Evolutionary conservation across 2,888 invertebrate species (phyloP).

Genomic region (Schrankia costaestrigalis): DNA sequence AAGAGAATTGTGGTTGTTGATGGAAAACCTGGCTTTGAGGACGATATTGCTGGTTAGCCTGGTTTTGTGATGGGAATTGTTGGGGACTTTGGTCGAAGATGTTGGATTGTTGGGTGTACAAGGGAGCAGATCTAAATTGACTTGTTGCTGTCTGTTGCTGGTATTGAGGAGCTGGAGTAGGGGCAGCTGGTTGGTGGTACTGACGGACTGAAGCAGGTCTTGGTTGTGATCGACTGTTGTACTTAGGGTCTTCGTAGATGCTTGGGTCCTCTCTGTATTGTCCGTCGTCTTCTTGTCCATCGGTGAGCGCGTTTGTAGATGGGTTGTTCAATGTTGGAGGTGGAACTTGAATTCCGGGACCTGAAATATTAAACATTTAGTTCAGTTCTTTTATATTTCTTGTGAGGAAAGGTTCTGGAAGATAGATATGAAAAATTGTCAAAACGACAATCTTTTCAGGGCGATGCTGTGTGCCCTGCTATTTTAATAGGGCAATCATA

Average conservation of each 20-base stretch:
- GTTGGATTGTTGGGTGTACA: slow-evolving; percentile 19
- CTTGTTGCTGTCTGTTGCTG: slow-evolving; percentile 20
- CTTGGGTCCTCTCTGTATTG: slow-evolving; percentile 92
- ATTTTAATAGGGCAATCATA: too few relatives aligned
- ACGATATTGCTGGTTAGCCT: slow-evolving; percentile 41
- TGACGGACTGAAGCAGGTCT: slow-evolving; percentile 47
- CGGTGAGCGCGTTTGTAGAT: slow-evolving; percentile 73
- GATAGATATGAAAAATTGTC: too few relatives aligned
- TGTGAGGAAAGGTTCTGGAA: too few relatives aligned
- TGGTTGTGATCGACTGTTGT: slow-evolving; percentile 59
- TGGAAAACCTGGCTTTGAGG: slow-evolving; percentile 68
- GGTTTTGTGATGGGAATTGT: slow-evolving; percentile 52
- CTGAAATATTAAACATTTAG: slow-evolving; percentile 48
- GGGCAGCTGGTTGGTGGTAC: slow-evolving; percentile 40
- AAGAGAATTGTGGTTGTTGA: slow-evolving; percentile 67
- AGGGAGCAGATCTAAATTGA: slow-evolving; percentile 21
- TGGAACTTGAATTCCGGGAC: slow-evolving; percentile 87
- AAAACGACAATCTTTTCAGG: too few relatives aligned
- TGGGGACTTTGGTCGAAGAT: slow-evolving; percentile 59
- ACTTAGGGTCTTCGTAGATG: slow-evolving; percentile 87
- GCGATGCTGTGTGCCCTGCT: too few relatives aligned
- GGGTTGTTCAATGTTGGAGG: slow-evolving; percentile 86
- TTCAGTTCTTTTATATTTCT: too few relatives aligned
- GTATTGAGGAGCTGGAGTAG: slow-evolving; percentile 33
- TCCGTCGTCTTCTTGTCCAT: slow-evolving; percentile 89